Evolutionary conservation across 2,888 invertebrate genomes (phyloP), one percentile per base, ranked within the genome.

Genomic region (Miltochrista miniata): DNA sequence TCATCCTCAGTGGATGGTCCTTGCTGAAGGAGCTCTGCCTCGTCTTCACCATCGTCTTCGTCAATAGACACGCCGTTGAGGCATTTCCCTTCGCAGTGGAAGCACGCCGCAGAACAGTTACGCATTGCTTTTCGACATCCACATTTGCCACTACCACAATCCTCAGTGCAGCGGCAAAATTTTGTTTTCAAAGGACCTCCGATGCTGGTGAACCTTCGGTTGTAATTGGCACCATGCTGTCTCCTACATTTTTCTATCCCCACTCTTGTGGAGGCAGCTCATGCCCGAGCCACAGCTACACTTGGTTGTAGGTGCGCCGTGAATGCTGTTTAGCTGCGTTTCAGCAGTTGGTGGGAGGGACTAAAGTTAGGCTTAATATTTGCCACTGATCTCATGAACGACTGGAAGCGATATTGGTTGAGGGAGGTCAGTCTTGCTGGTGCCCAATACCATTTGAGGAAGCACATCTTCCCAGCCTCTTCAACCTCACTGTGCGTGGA

Each of bases 21-120:
- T 42, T 33, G 45, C 12, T 48, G 51, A 51, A 15, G 33, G 46
- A 44, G 44, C 56, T 13, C 53, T 52, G 12, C 5, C 34, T 30
- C 49, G 55, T 51, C 49, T 52, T 45, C 46, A 56, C 40, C 60
- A 50, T 52, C 37, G 38, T 45, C 45, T 35, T 45, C 45, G 45
- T 45, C 37, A 55, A 55, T 18, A 55, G 47, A 31, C 47, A 47
- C 41, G 31, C n/a, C n/a, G n/a, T n/a, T n/a, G n/a, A n/a, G n/a
- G n/a, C n/a, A n/a, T n/a, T n/a, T n/a, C n/a, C n/a, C 47, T 45
- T 45, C 14, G 45, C 45, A 38, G 10, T 45, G 45, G 12, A 34
- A 37, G 45, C 49, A 56, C 34, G 36, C 34, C 37, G 33, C 29
- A 41, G 31, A 51, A 51, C 54, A 56, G 36, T 58, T 33, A 11